A percentile compares a stretch with the other conserved stretches of the same genome.
phyloP scores from a whole-genome alignment of 1,140 invertebrate species.

The Trachymyrmex cornetzi region DNA sequence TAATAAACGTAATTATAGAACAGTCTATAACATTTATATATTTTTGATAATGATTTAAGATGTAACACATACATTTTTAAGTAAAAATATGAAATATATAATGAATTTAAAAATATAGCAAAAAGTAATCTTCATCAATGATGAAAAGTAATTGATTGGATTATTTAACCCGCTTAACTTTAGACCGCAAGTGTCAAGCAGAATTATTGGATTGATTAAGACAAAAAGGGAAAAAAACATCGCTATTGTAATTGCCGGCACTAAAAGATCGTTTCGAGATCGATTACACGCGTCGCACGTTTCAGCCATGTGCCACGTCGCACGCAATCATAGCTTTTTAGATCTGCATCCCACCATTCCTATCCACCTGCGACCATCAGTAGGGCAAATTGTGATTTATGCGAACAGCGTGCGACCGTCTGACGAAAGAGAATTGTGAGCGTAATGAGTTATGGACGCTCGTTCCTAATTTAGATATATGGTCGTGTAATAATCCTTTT shows the following conservation, averaged over 20 bases:
- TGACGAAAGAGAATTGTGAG: slow-evolving; percentile 76
- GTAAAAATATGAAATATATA: too few species aligned
- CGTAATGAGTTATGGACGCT: slow-evolving; percentile 74
- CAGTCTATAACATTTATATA: too few species aligned
- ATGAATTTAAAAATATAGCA: background rate
- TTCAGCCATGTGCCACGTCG: slow-evolving; percentile 33
- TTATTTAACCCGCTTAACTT: slow-evolving; percentile 5
- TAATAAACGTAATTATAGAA: too few species aligned
- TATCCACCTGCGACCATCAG: slow-evolving; percentile 67
- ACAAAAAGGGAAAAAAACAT: background rate
- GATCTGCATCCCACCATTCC: slow-evolving; percentile 50
- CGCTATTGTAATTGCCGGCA: slow-evolving; percentile 23
- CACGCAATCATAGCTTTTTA: slow-evolving; percentile 62
- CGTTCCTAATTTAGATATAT: slow-evolving; percentile 74
- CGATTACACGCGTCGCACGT: slow-evolving; percentile 58
- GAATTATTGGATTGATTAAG: slow-evolving; percentile 26
- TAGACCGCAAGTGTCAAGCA: background rate
- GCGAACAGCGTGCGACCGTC: slow-evolving; percentile 56
- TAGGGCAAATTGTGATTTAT: slow-evolving; percentile 76
- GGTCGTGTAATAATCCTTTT: slow-evolving; percentile 69
- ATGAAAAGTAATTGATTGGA: background rate
- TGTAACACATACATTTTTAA: background rate
- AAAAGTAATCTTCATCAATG: background rate
- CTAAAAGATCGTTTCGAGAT: slow-evolving; percentile 39
- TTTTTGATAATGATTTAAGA: too few species aligned